Conservation (phyloP, 2,888 invertebrate genomes). For the Dastarcus helophoroides region DNA sequence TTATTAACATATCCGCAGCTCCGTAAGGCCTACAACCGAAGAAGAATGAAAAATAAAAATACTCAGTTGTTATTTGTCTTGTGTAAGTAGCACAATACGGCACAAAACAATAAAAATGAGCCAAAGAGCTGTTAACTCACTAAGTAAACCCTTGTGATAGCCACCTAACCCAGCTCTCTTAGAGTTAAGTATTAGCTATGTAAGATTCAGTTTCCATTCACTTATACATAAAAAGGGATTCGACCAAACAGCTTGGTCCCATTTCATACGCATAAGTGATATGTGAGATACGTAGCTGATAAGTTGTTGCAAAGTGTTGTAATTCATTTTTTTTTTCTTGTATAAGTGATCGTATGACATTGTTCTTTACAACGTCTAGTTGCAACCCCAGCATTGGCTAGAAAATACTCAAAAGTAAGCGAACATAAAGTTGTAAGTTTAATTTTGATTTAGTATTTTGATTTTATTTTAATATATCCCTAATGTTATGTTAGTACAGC, state of each 20-base stretch:
- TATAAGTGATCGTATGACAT: too few species aligned
- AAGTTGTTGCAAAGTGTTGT: neutral
- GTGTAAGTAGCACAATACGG: conserved; percentile 32
- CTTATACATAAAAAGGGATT: conserved; percentile 21
- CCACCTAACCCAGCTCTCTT: conserved; percentile 37
- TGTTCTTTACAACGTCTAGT: neutral
- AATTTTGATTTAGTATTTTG: too few species aligned
- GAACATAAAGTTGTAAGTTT: too few species aligned
- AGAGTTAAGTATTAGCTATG: conserved; percentile 23
- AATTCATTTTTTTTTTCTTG: conserved; percentile 2
- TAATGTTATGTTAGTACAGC: too few species aligned
- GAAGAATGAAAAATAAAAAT: conserved; percentile 18
- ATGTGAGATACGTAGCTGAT: conserved; percentile 1
- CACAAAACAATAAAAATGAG: conserved; percentile 30
- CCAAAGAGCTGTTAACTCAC: conserved; percentile 37
- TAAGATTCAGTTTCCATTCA: conserved; percentile 27
- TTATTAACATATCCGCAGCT: conserved; percentile 52
- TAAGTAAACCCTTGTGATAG: conserved; percentile 37
- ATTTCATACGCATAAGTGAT: neutral
- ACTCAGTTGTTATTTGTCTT: conserved; percentile 29
- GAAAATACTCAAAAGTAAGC: too few species aligned
- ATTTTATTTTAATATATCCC: too few species aligned
- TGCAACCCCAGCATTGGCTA: neutral
- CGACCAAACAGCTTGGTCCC: neutral
- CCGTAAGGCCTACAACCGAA: conserved; percentile 30